phyloP scores from a whole-genome alignment of 2,797 vertebrate species.

The Australoheros facetus region DNA sequence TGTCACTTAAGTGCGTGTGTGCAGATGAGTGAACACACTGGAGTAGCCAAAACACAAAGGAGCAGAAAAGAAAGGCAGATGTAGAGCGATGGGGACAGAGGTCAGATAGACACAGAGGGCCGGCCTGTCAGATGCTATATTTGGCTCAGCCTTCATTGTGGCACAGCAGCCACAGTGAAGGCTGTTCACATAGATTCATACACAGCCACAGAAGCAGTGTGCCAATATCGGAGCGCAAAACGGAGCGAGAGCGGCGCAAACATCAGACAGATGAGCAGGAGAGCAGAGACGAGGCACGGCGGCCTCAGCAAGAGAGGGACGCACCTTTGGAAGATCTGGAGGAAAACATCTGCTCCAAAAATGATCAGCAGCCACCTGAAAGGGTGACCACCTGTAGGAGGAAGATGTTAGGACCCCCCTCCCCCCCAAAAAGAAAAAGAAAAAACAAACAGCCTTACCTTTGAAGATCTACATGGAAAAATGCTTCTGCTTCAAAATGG shows the following conservation, averaged over 20 bases:
- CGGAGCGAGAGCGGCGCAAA: background rate
- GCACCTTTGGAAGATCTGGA: background rate
- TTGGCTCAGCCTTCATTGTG: background rate
- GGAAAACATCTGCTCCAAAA: background rate
- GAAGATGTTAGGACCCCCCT: background rate
- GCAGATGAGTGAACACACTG: too few species aligned
- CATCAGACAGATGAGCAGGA: background rate
- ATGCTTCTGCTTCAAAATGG: too few species aligned
- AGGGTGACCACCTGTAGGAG: background rate
- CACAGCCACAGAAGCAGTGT: too few species aligned
- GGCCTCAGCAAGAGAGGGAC: background rate
- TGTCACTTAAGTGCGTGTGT: too few species aligned
- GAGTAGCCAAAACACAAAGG: too few species aligned
- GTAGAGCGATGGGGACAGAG: background rate
- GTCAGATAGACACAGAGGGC: background rate
- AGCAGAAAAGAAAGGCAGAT: background rate
- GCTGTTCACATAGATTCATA: background rate
- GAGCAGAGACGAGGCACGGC: background rate
- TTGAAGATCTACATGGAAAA: too few species aligned
- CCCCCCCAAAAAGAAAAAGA: too few species aligned
- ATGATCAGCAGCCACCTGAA: background rate
- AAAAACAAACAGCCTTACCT: too few species aligned
- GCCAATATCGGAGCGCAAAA: background rate
- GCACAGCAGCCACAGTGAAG: background rate
- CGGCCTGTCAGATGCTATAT: background rate